Conservation (phyloP, 2,113 vertebrate genomes). For the Leptosomus discolor region DNA sequence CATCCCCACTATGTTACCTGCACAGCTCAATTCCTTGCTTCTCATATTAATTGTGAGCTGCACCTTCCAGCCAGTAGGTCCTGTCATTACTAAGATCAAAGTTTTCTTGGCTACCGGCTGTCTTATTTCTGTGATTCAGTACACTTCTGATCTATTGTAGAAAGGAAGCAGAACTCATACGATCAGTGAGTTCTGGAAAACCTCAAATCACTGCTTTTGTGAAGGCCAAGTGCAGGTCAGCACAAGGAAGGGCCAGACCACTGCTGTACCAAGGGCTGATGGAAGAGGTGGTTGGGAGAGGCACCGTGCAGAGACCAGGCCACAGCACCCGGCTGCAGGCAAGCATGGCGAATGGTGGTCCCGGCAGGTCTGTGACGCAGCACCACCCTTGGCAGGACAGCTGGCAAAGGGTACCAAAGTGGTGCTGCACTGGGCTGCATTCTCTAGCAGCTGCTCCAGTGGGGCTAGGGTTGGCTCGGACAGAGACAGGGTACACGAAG, state of each 20-base stretch:
- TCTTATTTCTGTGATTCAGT: background rate
- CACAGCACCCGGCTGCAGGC: background rate
- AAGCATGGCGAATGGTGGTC: background rate
- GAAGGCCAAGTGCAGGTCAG: background rate
- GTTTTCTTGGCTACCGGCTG: background rate
- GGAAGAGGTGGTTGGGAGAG: background rate
- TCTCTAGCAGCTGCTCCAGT: background rate
- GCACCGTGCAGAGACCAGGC: background rate
- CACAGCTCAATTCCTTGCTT: background rate
- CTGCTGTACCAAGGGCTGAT: background rate
- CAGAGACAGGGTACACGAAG: background rate
- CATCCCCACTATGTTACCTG: background rate
- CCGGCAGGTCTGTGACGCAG: background rate
- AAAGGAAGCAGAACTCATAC: background rate
- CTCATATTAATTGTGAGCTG: background rate
- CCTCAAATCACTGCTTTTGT: background rate
- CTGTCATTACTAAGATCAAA: background rate
- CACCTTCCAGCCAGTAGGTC: background rate
- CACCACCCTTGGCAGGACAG: background rate
- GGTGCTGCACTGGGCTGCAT: fast-evolving
- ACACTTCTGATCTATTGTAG: background rate
- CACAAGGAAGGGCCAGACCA: background rate
- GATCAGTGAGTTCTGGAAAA: background rate
- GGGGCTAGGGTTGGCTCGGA: background rate
- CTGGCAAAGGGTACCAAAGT: background rate